phyloP scores from a whole-genome alignment of 2,113 vertebrate species.

The Brevimyrus niger region DNA sequence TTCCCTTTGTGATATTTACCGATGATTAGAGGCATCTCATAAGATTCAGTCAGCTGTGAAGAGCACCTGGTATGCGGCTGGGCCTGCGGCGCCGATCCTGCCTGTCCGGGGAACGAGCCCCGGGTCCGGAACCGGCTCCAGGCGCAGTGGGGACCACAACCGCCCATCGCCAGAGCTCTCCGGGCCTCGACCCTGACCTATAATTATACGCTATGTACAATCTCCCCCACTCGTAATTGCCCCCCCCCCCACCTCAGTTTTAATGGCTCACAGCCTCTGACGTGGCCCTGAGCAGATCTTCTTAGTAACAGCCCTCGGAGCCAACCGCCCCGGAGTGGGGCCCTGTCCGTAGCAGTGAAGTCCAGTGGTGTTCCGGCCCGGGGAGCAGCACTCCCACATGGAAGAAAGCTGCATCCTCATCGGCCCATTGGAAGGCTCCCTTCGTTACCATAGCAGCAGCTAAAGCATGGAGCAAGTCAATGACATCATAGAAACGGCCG shows the following conservation, averaged over 20 bases:
- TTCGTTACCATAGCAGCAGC: background rate
- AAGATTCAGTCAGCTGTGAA: background rate
- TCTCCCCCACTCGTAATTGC: background rate
- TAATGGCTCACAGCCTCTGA: background rate
- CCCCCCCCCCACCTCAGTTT: background rate
- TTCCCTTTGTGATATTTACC: constrained; percentile 1
- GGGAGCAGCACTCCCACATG: background rate
- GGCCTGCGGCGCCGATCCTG: background rate
- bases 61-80: background rate
- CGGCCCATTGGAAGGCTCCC: background rate
- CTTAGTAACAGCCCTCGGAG: background rate
- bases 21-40: constrained; percentile 9
- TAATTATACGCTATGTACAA: constrained; percentile 9
- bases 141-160: background rate
- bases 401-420: background rate
- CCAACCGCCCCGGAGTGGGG: background rate
- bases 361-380: background rate
- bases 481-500: background rate
- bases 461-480: background rate
- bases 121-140: background rate
- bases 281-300: background rate
- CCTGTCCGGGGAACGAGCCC: no score
- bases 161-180: background rate
- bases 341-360: background rate
- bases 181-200: background rate